These are phyloP conservation scores for Pristionchus japonicus DNA, from an alignment of 2,888 invertebrate genomes.

Conservation along the genomic window DNA sequence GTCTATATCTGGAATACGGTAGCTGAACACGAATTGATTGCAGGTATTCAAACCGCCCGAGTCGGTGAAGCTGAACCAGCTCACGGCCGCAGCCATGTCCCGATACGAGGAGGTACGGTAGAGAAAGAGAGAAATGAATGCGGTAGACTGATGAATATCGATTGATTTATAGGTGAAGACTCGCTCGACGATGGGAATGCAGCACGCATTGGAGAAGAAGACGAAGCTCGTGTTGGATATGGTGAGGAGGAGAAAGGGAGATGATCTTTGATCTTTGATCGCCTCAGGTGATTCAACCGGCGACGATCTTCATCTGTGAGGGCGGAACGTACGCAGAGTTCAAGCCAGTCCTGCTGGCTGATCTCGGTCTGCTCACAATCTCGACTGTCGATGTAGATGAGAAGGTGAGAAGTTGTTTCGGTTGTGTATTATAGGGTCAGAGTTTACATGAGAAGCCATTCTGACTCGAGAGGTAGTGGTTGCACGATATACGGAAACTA, in stretches of 20 bases:
- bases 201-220: constrained; percentile 90
- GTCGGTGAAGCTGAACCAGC: constrained; percentile 85
- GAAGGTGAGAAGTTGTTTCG: too few species aligned
- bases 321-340: constrained; percentile 85
- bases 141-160: neutral
- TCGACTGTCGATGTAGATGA: constrained; percentile 61
- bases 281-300: constrained; percentile 43
- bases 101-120: constrained; percentile 84
- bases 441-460: too few species aligned
- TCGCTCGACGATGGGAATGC: constrained; percentile 91
- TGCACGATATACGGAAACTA: too few species aligned
- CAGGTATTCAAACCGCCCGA: constrained; percentile 86
- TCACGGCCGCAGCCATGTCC: constrained; percentile 89
- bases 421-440: too few species aligned
- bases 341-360: constrained; percentile 85
- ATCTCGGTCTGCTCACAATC: constrained; percentile 82
- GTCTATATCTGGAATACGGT: neutral
- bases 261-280: too few species aligned
- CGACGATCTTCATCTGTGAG: constrained; percentile 85
- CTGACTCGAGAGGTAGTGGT: too few species aligned
- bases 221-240: constrained; percentile 86
- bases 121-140: neutral
- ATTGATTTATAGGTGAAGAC: constrained; percentile 81
- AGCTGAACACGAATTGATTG: neutral
- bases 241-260: too few species aligned